phyloP scores from a whole-genome alignment of 2,888 invertebrate species.

The Taphrorychus bicolor region DNA sequence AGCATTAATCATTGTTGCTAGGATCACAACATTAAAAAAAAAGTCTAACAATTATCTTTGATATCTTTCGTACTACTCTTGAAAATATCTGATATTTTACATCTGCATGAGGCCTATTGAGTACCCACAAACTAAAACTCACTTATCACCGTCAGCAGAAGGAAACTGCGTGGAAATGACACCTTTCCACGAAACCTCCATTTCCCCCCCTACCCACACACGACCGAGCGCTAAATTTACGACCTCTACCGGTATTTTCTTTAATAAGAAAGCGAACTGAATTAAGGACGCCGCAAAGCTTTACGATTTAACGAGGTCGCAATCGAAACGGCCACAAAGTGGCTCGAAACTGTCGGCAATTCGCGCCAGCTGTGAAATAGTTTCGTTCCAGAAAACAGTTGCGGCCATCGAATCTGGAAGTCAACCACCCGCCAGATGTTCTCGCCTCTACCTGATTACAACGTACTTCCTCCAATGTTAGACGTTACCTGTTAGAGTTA shows the following conservation, averaged over 20 bases:
- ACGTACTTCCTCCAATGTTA: not conserved
- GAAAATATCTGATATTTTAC: too few species aligned
- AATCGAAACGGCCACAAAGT: constrained; percentile 25
- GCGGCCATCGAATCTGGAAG: constrained; percentile 7
- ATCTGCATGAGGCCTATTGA: too few species aligned
- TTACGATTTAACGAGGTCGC: constrained; percentile 15
- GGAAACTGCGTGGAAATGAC: not conserved
- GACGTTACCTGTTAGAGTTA: not conserved
- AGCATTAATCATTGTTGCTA: too few species aligned
- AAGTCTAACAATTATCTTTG: too few species aligned
- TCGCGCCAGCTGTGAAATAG: constrained; percentile 18
- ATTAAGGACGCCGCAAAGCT: constrained; percentile 8
- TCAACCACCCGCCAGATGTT: constrained; percentile 2
- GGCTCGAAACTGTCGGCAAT: constrained; percentile 13
- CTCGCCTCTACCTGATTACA: not conserved
- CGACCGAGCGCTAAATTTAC: not conserved
- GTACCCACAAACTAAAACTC: too few species aligned
- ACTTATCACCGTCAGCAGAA: too few species aligned
- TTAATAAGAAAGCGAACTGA: constrained; percentile 15
- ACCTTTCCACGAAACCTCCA: not conserved
- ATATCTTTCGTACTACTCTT: too few species aligned
- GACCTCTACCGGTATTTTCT: constrained; percentile 5
- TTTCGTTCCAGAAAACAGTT: constrained; percentile 13
- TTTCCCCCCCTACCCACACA: not conserved
- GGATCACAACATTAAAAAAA: too few species aligned